Percentiles rank a stretch among this genome's conserved stretches.
phyloP scores from a whole-genome alignment of 2,888 invertebrate genomes.

The Globia sparganii region DNA sequence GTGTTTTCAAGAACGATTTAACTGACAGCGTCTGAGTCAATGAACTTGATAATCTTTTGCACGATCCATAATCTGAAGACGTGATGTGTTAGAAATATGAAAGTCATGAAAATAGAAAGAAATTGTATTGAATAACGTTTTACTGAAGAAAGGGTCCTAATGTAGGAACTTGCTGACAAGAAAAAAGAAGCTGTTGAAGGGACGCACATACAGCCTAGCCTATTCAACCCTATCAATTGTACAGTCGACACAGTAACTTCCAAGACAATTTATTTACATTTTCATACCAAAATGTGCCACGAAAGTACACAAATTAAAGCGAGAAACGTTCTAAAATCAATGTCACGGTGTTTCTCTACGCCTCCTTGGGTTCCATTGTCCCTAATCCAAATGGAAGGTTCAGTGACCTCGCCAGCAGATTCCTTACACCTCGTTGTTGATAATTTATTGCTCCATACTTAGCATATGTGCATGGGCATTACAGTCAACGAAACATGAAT shows the following conservation, averaged over 20 bases:
- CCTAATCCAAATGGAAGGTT: constrained; percentile 81
- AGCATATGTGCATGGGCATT: constrained; percentile 59
- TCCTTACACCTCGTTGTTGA: constrained; percentile 78
- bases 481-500: constrained; percentile 61
- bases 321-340: constrained; percentile 69
- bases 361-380: constrained; percentile 74
- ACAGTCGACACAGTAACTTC: neutral
- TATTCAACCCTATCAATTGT: neutral
- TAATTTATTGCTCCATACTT: constrained; percentile 76
- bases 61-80: constrained; percentile 48
- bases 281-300: constrained; percentile 6
- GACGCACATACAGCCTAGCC: neutral
- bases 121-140: constrained; percentile 12
- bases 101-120: neutral
- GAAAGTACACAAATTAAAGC: constrained; percentile 60
- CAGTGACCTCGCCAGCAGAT: constrained; percentile 76
- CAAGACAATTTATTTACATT: constrained; percentile 8
- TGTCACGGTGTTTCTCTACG: constrained; percentile 72
- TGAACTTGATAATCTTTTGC: constrained; percentile 62
- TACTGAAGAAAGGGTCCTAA: neutral
- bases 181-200: neutral
- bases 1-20: constrained; percentile 55
- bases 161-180: neutral
- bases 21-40: constrained; percentile 53
- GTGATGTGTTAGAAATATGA: constrained; percentile 34